Evolutionary conservation across 2,797 vertebrate species (phyloP), one percentile per base, ranked within the genome.

Genomic region (Chelidonichthys spinosus): DNA sequence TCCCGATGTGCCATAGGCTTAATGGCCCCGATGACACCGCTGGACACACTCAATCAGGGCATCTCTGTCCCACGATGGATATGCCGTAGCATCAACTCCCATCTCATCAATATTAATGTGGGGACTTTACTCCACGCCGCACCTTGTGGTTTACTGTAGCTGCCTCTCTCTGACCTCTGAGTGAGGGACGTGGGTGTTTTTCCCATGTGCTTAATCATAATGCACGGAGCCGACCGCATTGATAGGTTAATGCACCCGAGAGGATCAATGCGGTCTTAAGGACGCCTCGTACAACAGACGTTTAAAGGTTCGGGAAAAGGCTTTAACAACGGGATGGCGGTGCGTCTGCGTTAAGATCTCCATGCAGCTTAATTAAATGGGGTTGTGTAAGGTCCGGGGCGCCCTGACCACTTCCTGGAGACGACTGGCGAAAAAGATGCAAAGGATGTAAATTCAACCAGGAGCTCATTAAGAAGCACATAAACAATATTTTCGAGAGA

Each of bases 61-160:
- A 77, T 91, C 76, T 88, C 59, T 85, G 70, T 64, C 76, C 69
- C 50, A 72, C 85, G 81, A 90, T 86, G 82, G 84, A 78, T 78
- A 86, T 68, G 66, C 72, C 80, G 63, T 63, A 78, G 70, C 82
- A 69, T 80, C 79, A 82, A 82, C 82, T 78, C 58, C 25, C 7
- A 50, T 72, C 79, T 89, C 86, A 92, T 92, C 81, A 87, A 89
- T 93, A 92, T 92, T 90, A 84, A 89, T 86, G 78, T 44, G 33
- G 15, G 66, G 72, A 79, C 81, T 78, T 69, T 61, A 66, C 76
- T 87, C 67, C 76, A 65, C 52, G 68, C 74, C 58, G 71, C 35
- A 81, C 83, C 89, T 60, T 90, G 82, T 78, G 84, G 81, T 87
- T 88, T 81, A 78, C 79, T 79, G 76, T 83, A 78, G 75, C 76